Evolutionary conservation across 2,113 vertebrate species (phyloP).

Genomic region (Odocoileus virginianus): DNA sequence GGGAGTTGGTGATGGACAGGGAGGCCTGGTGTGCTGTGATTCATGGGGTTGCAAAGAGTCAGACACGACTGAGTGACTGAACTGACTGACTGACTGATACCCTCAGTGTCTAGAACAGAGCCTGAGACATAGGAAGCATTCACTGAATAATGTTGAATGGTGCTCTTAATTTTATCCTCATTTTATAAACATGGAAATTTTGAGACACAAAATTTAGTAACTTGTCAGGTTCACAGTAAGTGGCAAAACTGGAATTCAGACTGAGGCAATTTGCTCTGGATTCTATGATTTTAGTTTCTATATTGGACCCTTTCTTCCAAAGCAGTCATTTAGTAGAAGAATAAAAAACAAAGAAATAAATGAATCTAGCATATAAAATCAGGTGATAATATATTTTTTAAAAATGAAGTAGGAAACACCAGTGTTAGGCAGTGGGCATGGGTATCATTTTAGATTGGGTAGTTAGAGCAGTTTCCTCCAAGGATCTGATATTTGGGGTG

Average conservation of each 20-base stretch:
- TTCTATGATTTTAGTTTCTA: not conserved
- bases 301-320: not conserved
- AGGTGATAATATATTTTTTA: not conserved
- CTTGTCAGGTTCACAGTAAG: not conserved
- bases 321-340: not conserved
- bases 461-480: not conserved
- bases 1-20: too few species aligned
- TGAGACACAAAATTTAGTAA: not conserved
- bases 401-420: not conserved
- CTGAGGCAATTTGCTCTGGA: not conserved
- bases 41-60: not conserved
- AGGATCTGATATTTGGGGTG: not conserved
- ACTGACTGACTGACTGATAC: too few species aligned
- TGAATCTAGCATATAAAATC: not conserved
- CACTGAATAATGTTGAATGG: not conserved
- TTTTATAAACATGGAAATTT: not conserved
- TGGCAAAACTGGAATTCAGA: not conserved
- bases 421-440: not conserved
- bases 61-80: accelerated
- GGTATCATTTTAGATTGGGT: not conserved
- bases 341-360: not conserved
- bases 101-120: not conserved
- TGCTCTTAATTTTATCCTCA: not conserved
- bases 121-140: not conserved
- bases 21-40: not conserved